These are phyloP conservation scores for Gobionotothen gibberifrons DNA, from an alignment of 2,797 vertebrate species.

Conservation along the genomic window DNA sequence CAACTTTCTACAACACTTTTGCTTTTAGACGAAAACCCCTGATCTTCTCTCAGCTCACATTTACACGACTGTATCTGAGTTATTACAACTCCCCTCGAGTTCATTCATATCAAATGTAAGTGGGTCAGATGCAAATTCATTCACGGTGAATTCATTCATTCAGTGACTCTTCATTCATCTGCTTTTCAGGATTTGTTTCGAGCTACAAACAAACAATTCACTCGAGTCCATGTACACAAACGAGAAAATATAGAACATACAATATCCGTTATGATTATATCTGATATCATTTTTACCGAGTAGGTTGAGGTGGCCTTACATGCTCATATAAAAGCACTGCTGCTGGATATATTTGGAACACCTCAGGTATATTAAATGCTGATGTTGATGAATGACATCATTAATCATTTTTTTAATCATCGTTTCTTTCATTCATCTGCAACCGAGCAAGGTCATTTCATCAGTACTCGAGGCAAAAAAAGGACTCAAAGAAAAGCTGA, in stretches of 20 bases:
- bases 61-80: neutral
- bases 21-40: too few relatives aligned
- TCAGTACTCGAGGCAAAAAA: neutral
- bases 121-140: conserved; percentile 49
- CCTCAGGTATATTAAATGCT: neutral
- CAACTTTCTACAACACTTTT: neutral
- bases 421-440: neutral
- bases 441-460: neutral
- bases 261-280: too few relatives aligned
- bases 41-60: conserved; percentile 7
- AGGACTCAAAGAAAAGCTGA: neutral
- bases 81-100: neutral
- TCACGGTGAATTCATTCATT: conserved; percentile 37
- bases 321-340: too few relatives aligned
- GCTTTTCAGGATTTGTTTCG: too few relatives aligned
- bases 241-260: neutral
- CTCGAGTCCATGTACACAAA: neutral
- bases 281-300: too few relatives aligned
- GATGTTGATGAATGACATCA: neutral
- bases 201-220: conserved; percentile 5
- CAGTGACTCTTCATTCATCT: conserved; percentile 2
- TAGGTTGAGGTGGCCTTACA: too few relatives aligned
- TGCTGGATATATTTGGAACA: neutral
- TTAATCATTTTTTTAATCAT: too few relatives aligned
- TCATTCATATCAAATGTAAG: conserved; percentile 28